Conservation (phyloP, 2,888 invertebrate species). For the Hipparchia semele region DNA sequence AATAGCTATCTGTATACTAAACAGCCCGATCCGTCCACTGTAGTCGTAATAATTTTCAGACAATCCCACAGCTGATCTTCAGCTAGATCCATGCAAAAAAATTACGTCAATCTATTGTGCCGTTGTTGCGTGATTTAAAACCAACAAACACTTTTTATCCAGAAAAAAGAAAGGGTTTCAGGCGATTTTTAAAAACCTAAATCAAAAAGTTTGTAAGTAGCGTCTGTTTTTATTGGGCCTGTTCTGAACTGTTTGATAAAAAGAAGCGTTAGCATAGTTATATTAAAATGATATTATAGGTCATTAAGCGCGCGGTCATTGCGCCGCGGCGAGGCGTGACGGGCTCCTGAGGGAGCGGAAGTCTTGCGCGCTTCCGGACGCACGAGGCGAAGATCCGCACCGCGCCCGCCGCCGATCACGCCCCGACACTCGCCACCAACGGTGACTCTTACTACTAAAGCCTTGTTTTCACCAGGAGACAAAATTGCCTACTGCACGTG, state of each 20-base stretch:
- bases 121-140: too few relatives aligned
- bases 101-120: too few relatives aligned
- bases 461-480: too few relatives aligned
- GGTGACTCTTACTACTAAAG: slow-evolving; percentile 11
- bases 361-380: slow-evolving; percentile 78
- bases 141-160: too few relatives aligned
- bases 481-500: too few relatives aligned
- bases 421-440: slow-evolving; percentile 26
- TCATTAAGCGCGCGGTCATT: slow-evolving; percentile 35
- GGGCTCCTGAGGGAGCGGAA: slow-evolving; percentile 78
- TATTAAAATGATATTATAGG: slow-evolving; percentile 9
- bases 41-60: too few relatives aligned
- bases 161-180: too few relatives aligned
- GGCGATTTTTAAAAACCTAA: too few relatives aligned
- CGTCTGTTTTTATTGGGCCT: neutral
- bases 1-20: too few relatives aligned
- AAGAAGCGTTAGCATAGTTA: neutral
- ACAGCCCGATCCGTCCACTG: too few relatives aligned
- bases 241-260: neutral
- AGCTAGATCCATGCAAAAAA: too few relatives aligned
- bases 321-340: slow-evolving; percentile 63
- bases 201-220: neutral
- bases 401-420: slow-evolving; percentile 26
- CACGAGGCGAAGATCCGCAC: slow-evolving; percentile 71
- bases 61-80: too few relatives aligned